phyloP scores from a whole-genome alignment of 2,888 invertebrate genomes.

The Gibbula magus region DNA sequence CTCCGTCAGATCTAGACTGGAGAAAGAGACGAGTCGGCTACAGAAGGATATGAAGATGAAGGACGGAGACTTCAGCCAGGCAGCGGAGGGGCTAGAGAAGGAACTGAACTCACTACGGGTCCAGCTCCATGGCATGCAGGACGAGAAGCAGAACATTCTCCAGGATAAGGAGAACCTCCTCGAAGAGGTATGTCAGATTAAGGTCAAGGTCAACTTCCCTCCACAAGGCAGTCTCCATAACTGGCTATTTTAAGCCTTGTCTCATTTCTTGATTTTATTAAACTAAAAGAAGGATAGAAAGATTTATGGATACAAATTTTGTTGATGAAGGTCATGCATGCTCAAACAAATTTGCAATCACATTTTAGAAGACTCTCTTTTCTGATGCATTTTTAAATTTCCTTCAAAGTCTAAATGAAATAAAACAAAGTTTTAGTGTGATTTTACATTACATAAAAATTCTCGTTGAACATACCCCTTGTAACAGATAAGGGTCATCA shows the following conservation, averaged over 20 bases:
- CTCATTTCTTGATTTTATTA: background rate
- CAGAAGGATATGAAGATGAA: constrained; percentile 45
- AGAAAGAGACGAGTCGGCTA: constrained; percentile 51
- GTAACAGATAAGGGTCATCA: too few relatives aligned
- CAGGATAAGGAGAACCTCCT: constrained; percentile 69
- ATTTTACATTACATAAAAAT: too few relatives aligned
- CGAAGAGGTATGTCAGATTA: constrained; percentile 61
- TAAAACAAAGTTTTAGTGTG: too few relatives aligned
- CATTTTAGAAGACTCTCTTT: too few relatives aligned
- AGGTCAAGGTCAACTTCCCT: background rate
- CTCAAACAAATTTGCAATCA: too few relatives aligned
- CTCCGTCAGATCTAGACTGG: constrained; percentile 46
- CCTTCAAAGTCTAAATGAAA: too few relatives aligned
- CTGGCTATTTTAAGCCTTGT: background rate
- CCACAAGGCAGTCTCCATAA: too few relatives aligned
- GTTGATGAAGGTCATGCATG: too few relatives aligned
- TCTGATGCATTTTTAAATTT: too few relatives aligned
- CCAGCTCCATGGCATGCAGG: constrained; percentile 54
- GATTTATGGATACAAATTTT: too few relatives aligned
- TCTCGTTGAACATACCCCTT: too few relatives aligned
- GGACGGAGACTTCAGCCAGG: constrained; percentile 57
- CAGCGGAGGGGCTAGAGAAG: constrained; percentile 55
- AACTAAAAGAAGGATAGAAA: too few relatives aligned
- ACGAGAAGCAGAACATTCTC: constrained; percentile 58
- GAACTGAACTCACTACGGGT: constrained; percentile 55